A percentile compares a stretch with the other conserved stretches of the same genome.
Conservation (phyloP, 2,113 vertebrate species). For the Tachuris rubrigastra region DNA sequence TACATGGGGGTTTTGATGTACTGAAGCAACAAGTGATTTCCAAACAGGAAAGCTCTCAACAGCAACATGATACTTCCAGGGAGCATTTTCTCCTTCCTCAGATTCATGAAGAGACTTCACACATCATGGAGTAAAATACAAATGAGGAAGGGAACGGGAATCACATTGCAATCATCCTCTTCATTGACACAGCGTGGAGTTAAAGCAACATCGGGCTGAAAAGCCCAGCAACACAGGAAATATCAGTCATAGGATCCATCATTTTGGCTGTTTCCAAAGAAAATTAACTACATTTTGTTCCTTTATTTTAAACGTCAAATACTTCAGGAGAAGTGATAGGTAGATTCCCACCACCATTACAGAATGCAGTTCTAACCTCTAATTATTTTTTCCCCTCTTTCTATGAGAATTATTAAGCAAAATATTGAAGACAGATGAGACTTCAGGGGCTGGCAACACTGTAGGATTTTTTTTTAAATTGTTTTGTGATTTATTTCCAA, state of each 20-base stretch:
- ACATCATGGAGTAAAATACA: not conserved
- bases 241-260: not conserved
- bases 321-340: not conserved
- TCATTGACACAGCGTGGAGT: not conserved
- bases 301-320: not conserved
- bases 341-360: not conserved
- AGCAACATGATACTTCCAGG: not conserved
- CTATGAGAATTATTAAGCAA: not conserved
- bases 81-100: not conserved
- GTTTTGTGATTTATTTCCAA: not conserved
- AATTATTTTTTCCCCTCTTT: not conserved
- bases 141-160: not conserved
- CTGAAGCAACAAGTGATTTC: slow-evolving; percentile 1
- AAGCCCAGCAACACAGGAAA: not conserved
- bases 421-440: not conserved
- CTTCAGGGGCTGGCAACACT: not conserved
- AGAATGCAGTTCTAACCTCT: not conserved
- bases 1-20: not conserved
- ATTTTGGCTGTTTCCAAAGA: not conserved
- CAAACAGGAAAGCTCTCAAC: not conserved
- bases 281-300: not conserved
- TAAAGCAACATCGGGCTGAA: not conserved
- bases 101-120: not conserved
- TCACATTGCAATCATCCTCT: not conserved
- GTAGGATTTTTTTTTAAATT: not conserved